phyloP scores from a whole-genome alignment of 2,113 vertebrate species.

The Podarcis raffonei region DNA sequence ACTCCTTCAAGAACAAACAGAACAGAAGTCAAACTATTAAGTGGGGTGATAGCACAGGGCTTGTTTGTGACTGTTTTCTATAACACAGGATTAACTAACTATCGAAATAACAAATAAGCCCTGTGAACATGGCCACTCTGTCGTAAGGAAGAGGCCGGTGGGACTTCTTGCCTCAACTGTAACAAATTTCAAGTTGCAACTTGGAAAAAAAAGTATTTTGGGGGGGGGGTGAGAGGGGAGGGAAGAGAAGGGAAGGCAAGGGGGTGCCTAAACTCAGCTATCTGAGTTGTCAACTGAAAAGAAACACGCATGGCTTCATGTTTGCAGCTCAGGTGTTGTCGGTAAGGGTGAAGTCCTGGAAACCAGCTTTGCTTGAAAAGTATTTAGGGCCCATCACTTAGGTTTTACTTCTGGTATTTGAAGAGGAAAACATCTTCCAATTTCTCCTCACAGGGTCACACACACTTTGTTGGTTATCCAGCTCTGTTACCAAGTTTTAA shows the following conservation, averaged over 20 bases:
- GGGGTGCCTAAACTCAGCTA: slow-evolving; percentile 5
- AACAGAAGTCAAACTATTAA: neutral
- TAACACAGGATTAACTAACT: too few relatives aligned
- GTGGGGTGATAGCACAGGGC: neutral
- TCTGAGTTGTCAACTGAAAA: slow-evolving; percentile 46
- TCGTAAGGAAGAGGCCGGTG: neutral
- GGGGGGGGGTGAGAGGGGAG: too few relatives aligned
- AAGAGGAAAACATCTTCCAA: slow-evolving; percentile 45
- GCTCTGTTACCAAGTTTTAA: neutral
- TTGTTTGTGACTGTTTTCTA: neutral
- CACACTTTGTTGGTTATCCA: neutral
- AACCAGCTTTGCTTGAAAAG: slow-evolving; percentile 64
- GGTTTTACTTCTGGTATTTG: slow-evolving; percentile 57
- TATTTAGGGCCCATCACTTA: slow-evolving; percentile 56
- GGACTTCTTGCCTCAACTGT: neutral
- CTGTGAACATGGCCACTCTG: neutral
- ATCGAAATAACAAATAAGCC: too few relatives aligned
- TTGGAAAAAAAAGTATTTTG: neutral
- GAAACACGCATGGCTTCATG: neutral
- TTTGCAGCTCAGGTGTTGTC: slow-evolving; percentile 23
- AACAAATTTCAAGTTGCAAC: neutral
- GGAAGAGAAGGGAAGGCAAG: too few relatives aligned
- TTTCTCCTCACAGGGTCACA: slow-evolving; percentile 49
- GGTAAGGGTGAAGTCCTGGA: slow-evolving; percentile 14
- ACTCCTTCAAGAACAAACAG: slow-evolving; percentile 5